Conservation (phyloP, 2,888 invertebrate genomes). For the Catocala fraxini region DNA sequence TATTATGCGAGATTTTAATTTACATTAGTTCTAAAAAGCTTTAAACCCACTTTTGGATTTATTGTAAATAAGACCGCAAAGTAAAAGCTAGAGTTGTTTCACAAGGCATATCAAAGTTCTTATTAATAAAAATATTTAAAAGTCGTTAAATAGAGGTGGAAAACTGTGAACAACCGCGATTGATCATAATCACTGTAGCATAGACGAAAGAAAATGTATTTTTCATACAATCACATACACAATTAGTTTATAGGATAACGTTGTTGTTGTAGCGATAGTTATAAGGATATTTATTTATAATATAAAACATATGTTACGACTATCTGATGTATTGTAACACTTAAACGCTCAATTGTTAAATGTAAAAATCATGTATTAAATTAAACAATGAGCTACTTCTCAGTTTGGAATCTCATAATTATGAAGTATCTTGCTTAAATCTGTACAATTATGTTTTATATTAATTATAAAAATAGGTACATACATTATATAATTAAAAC, state of each 20-base stretch:
- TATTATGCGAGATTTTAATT: too few relatives aligned
- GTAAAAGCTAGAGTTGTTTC: too few relatives aligned
- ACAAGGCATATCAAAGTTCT: too few relatives aligned
- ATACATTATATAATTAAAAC: neutral
- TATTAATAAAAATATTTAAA: too few relatives aligned
- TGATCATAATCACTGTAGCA: conserved; percentile 29
- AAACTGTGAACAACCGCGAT: conserved; percentile 22
- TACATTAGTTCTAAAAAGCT: too few relatives aligned
- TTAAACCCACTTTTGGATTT: too few relatives aligned
- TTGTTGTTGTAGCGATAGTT: conserved; percentile 44
- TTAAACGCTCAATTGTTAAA: conserved; percentile 45
- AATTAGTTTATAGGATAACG: conserved; percentile 35
- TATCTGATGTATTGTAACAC: conserved; percentile 17
- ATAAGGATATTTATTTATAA: conserved; percentile 45
- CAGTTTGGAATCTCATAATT: conserved; percentile 38
- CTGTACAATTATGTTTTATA: neutral
- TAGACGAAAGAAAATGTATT: conserved; percentile 41
- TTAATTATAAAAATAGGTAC: conserved; percentile 12
- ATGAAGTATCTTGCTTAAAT: conserved; percentile 13
- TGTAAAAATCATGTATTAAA: conserved; percentile 30
- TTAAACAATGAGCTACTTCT: conserved; percentile 24
- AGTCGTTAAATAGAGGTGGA: neutral
- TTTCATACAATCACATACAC: conserved; percentile 52
- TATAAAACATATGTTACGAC: conserved; percentile 11
- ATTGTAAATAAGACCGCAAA: too few relatives aligned